phyloP scores from a whole-genome alignment of 2,113 vertebrate species.

The Passer montanus region DNA sequence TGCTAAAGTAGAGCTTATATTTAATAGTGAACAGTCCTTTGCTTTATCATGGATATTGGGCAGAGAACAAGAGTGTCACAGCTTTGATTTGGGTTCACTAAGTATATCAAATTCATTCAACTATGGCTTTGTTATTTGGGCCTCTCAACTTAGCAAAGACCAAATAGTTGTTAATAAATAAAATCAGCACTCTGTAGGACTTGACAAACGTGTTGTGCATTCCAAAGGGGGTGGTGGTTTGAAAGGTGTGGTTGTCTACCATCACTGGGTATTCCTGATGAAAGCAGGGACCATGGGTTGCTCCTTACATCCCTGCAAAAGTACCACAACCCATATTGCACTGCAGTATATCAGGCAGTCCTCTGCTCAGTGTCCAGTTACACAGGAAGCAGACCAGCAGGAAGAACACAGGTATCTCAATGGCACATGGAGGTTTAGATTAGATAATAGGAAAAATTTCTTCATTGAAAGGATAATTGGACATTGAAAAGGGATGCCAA shows the following conservation, averaged over 20 bases:
- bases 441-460: not conserved
- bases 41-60: not conserved
- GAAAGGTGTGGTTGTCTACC: not conserved
- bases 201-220: not conserved
- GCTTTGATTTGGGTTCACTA: not conserved
- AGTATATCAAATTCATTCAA: not conserved
- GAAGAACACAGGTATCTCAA: accelerated
- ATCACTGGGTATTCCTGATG: not conserved
- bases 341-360: not conserved
- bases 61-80: not conserved
- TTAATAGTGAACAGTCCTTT: not conserved
- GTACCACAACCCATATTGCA: not conserved
- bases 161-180: not conserved
- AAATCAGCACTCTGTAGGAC: not conserved
- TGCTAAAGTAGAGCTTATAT: not conserved
- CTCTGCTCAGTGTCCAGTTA: not conserved
- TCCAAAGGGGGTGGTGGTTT: not conserved
- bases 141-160: not conserved
- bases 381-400: not conserved
- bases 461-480: not conserved
- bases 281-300: not conserved
- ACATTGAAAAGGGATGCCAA: not conserved
- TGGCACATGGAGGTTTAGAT: not conserved
- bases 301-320: not conserved
- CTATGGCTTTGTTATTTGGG: not conserved